Conservation (phyloP, 1,140 invertebrate species). For the Lethocerus indicus region DNA sequence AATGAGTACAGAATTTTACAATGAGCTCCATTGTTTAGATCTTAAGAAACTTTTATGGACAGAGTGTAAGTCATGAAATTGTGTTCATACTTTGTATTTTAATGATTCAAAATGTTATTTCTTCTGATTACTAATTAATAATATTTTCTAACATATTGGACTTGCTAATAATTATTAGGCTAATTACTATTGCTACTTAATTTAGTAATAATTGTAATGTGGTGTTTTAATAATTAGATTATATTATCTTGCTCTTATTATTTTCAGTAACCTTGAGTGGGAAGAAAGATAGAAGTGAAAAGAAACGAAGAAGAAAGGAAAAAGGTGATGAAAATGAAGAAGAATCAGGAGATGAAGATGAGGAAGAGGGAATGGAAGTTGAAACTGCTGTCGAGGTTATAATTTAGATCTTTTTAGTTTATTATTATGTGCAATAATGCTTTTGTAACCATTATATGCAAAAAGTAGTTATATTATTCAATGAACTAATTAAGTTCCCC, state of each 20-base stretch:
- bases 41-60: constrained; percentile 57
- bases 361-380: constrained; percentile 15
- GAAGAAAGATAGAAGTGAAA: constrained; percentile 26
- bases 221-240: constrained; percentile 1
- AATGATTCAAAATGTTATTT: not conserved
- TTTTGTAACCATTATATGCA: too few relatives aligned
- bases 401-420: too few relatives aligned
- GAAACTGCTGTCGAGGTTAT: too few relatives aligned
- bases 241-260: not conserved
- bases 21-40: constrained; percentile 64
- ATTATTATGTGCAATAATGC: too few relatives aligned
- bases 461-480: too few relatives aligned
- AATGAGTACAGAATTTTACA: constrained; percentile 60
- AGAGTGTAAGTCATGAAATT: constrained; percentile 20
- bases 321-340: constrained; percentile 21
- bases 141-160: too few relatives aligned
- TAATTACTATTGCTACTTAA: too few relatives aligned
- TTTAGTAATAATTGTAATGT: too few relatives aligned
- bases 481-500: too few relatives aligned
- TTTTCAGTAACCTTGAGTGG: constrained; percentile 30
- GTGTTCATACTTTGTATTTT: not conserved
- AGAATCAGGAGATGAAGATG: too few relatives aligned
- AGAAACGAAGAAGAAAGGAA: constrained; percentile 25
- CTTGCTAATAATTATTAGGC: too few relatives aligned
- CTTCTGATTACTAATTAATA: not conserved